Evolutionary conservation across 2,797 vertebrate species (phyloP).

Genomic region (Odontamblyopus lacepedii): DNA sequence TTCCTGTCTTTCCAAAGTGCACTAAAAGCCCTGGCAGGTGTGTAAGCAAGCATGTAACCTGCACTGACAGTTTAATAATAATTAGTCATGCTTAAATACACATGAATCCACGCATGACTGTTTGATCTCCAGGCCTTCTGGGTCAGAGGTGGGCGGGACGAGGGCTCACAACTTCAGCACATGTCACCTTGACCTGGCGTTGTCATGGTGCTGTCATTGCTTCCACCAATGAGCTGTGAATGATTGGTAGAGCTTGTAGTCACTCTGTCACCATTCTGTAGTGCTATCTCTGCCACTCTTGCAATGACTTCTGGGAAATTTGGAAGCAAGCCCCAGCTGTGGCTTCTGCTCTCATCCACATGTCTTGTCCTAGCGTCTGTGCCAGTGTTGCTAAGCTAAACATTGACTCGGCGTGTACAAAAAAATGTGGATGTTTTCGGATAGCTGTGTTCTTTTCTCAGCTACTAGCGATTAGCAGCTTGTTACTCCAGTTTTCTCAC

Average conservation of each 20-base stretch:
- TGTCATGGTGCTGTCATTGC: conserved; percentile 53
- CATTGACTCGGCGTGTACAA: conserved; percentile 37
- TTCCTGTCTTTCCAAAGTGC: conserved; percentile 16
- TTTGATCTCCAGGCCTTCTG: conserved; percentile 24
- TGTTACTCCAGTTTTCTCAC: conserved; percentile 51
- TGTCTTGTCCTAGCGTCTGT: conserved; percentile 33
- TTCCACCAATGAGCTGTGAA: conserved; percentile 31
- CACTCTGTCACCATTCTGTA: conserved; percentile 42
- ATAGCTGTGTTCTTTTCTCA: conserved; percentile 30
- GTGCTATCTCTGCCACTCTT: conserved; percentile 36
- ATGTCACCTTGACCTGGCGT: conserved; percentile 59
- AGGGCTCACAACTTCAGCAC: conserved; percentile 44
- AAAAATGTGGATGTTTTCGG: conserved; percentile 42
- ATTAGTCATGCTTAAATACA: conserved; percentile 23
- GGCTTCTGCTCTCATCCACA: conserved; percentile 35
- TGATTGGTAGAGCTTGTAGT: conserved; percentile 39
- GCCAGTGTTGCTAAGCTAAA: conserved; percentile 61
- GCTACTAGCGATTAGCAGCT: conserved; percentile 51
- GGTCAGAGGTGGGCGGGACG: conserved; percentile 19
- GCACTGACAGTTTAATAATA: conserved; percentile 8
- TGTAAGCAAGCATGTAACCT: not conserved
- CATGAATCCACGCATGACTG: conserved; percentile 13
- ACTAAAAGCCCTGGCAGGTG: not conserved
- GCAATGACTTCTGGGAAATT: conserved; percentile 28
- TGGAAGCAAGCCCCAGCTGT: conserved; percentile 29